A percentile compares a stretch with the other conserved stretches of the same genome.
Conservation (phyloP, 2,888 invertebrate species). For the Drosophila macrothrix region DNA sequence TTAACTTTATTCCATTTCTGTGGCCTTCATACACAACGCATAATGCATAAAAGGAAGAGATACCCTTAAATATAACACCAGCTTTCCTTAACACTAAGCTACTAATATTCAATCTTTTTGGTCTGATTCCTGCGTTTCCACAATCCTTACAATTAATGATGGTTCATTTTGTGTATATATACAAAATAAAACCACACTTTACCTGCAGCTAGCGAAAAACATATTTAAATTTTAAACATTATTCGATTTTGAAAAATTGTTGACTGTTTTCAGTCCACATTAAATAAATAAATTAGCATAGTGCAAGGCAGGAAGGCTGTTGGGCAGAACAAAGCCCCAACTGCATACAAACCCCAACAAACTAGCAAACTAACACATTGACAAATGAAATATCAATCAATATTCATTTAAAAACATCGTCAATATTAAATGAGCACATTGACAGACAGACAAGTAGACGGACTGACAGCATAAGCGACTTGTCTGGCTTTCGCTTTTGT, state of each 20-base stretch:
- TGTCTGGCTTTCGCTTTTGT: constrained; percentile 3
- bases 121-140: not conserved
- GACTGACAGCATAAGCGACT: not conserved
- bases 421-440: constrained; percentile 43
- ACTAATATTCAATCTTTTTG: not conserved
- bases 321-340: not conserved
- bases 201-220: not conserved
- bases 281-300: not conserved
- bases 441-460: constrained; percentile 8
- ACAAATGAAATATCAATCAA: constrained; percentile 61
- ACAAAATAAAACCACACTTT: not conserved
- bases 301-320: not conserved
- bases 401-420: constrained; percentile 53
- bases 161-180: not conserved
- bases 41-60: not conserved
- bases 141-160: not conserved
- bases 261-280: not conserved
- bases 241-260: not conserved
- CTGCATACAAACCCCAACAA: not conserved
- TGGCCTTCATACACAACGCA: not conserved
- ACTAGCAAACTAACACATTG: not conserved
- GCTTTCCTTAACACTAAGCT: not conserved
- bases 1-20: not conserved
- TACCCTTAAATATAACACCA: not conserved
- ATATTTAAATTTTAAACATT: not conserved